Conservation (phyloP, 1,140 invertebrate genomes). For the Drosophila asahinai region DNA sequence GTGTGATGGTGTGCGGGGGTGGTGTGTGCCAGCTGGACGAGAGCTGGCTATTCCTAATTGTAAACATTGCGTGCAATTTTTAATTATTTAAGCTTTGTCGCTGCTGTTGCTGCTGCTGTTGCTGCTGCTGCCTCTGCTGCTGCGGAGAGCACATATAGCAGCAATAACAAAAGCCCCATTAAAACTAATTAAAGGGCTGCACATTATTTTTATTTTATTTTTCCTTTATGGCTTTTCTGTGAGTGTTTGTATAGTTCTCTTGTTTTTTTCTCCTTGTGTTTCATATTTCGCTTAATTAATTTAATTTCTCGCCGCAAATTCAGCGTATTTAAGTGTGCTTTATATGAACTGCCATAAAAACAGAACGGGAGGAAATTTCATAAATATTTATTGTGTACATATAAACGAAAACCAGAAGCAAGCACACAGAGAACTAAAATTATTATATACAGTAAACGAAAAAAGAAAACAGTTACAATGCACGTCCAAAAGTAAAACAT, state of each 20-base stretch:
- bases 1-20: constrained; percentile 16
- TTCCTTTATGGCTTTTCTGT: constrained; percentile 54
- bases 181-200: constrained; percentile 83
- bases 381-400: constrained; percentile 75
- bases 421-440: constrained; percentile 77
- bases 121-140: constrained; percentile 21
- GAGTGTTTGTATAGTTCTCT: constrained; percentile 48
- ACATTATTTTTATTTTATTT: constrained; percentile 76
- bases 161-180: constrained; percentile 70
- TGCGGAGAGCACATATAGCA: constrained; percentile 31
- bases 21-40: constrained; percentile 41
- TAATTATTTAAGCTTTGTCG: constrained; percentile 83
- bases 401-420: constrained; percentile 48
- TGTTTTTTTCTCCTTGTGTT: constrained; percentile 41
- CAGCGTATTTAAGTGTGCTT: constrained; percentile 75
- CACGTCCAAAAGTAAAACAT: constrained; percentile 69
- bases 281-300: constrained; percentile 79
- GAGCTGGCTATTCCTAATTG: constrained; percentile 79
- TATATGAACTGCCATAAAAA: constrained; percentile 81
- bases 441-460: constrained; percentile 49
- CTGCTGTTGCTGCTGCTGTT: constrained; percentile 18
- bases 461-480: constrained; percentile 60
- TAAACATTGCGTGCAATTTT: constrained; percentile 84
- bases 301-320: constrained; percentile 75
- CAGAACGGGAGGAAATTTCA: constrained; percentile 57